These are phyloP conservation scores for Ceuthmochares aereus DNA, from an alignment of 2,113 vertebrate genomes.

Conservation along the genomic window DNA sequence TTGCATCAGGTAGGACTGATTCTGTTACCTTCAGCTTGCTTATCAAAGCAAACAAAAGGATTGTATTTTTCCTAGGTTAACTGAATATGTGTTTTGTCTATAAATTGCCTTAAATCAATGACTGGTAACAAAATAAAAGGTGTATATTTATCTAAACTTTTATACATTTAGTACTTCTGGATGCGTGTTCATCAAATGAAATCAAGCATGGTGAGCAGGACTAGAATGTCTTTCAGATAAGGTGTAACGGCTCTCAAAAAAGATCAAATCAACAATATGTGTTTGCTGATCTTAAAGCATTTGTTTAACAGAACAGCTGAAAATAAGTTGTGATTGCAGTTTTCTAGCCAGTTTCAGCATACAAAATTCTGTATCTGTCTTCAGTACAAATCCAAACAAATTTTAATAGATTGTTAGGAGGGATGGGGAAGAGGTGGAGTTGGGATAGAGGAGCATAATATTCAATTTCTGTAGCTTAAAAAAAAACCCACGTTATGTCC, in stretches of 20 bases:
- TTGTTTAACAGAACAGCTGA: background rate
- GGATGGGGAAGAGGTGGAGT: background rate
- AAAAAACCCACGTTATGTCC: background rate
- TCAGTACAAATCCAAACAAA: background rate
- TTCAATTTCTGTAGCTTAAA: background rate
- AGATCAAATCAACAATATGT: background rate
- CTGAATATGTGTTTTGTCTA: background rate
- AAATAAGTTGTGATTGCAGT: background rate
- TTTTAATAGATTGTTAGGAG: background rate
- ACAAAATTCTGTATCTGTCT: background rate
- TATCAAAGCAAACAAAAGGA: background rate
- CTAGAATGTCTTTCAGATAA: background rate
- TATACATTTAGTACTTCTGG: background rate
- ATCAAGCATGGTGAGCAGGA: background rate
- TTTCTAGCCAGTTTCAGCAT: background rate
- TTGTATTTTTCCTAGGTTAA: background rate
- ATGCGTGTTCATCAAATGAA: background rate
- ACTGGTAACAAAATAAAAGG: background rate
- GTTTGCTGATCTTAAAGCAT: background rate
- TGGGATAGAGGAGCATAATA: background rate
- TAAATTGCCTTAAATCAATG: background rate
- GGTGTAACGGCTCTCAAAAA: background rate
- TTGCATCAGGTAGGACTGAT: conserved; percentile 58
- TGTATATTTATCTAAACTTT: background rate
- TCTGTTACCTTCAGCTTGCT: conserved; percentile 23